Conservation (phyloP, 2,888 invertebrate species). For the Marasmarcha lunaedactyla region DNA sequence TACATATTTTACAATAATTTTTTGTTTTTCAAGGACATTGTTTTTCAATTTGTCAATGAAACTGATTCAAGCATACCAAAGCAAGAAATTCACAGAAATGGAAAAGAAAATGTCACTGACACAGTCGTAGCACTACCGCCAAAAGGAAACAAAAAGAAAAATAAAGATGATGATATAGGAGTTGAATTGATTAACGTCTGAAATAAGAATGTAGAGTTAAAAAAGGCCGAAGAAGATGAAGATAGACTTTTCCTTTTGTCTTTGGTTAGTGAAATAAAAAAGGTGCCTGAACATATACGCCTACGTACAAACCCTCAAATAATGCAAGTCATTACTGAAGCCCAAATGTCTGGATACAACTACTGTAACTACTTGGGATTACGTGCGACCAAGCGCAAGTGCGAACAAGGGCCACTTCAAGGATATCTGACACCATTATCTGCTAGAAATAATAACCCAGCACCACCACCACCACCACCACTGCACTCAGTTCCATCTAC, state of each 20-base stretch:
- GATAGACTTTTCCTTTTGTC: constrained; percentile 12
- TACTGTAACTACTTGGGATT: constrained; percentile 11
- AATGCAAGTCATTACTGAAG: constrained; percentile 16
- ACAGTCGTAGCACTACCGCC: constrained; percentile 9
- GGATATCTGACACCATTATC: constrained; percentile 15
- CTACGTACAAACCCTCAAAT: constrained; percentile 16
- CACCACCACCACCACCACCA: constrained; percentile 13
- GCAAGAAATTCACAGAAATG: constrained; percentile 11
- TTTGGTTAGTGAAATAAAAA: constrained; percentile 15
- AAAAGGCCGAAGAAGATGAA: constrained; percentile 7
- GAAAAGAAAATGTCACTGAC: constrained; percentile 10
- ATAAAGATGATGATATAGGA: constrained; percentile 10
- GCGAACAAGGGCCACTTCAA: constrained; percentile 15
- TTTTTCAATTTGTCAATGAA: constrained; percentile 9
- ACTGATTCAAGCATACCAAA: constrained; percentile 11
- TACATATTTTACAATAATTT: constrained; percentile 15
- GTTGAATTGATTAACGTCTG: constrained; percentile 12
- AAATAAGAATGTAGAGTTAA: constrained; percentile 13
- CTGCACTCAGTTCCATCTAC: constrained; percentile 12
- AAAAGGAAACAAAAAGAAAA: constrained; percentile 11
- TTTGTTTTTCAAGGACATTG: constrained; percentile 15
- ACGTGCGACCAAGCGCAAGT: constrained; percentile 11
- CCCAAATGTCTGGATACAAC: constrained; percentile 15
- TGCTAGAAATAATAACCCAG: constrained; percentile 15
- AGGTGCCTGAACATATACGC: constrained; percentile 14